A percentile compares a stretch with the other conserved stretches of the same genome.
Evolutionary conservation across 1,140 invertebrate species (phyloP).

Genomic region (Platorchestia sp.): DNA sequence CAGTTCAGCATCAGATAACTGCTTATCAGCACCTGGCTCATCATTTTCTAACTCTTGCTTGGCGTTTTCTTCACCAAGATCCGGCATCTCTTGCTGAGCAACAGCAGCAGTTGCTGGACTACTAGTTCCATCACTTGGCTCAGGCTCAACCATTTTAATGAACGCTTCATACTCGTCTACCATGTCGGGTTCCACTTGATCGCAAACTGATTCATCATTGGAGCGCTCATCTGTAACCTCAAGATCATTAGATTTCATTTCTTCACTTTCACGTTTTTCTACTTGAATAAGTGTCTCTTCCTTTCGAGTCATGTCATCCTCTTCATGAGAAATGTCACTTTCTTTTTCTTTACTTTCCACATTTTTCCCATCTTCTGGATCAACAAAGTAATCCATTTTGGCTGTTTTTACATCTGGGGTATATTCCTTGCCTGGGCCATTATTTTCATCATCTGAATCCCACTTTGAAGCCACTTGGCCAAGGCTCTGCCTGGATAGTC

Average conservation of each 20-base stretch:
- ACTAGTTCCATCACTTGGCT: background rate
- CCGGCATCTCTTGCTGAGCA: background rate
- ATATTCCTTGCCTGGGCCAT: background rate
- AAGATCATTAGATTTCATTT: background rate
- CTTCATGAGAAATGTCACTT: slow-evolving; percentile 44
- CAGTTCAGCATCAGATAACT: background rate
- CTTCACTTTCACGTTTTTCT: background rate
- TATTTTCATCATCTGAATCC: slow-evolving; percentile 61
- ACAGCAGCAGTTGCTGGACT: background rate
- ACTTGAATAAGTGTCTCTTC: background rate
- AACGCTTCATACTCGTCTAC: slow-evolving; percentile 22
- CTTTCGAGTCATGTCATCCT: background rate
- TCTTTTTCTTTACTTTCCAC: slow-evolving; percentile 44
- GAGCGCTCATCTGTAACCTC: background rate
- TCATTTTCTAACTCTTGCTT: background rate
- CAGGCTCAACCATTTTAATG: background rate
- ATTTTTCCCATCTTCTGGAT: background rate
- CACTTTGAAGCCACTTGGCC: slow-evolving; percentile 57
- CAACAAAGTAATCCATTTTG: background rate
- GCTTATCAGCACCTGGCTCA: background rate
- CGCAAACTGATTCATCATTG: background rate
- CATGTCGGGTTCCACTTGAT: background rate
- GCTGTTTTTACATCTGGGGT: background rate
- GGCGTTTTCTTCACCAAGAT: background rate
- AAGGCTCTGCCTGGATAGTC: slow-evolving; percentile 25